phyloP scores from a whole-genome alignment of 2,888 invertebrate species.

The Augiades crinisus region DNA sequence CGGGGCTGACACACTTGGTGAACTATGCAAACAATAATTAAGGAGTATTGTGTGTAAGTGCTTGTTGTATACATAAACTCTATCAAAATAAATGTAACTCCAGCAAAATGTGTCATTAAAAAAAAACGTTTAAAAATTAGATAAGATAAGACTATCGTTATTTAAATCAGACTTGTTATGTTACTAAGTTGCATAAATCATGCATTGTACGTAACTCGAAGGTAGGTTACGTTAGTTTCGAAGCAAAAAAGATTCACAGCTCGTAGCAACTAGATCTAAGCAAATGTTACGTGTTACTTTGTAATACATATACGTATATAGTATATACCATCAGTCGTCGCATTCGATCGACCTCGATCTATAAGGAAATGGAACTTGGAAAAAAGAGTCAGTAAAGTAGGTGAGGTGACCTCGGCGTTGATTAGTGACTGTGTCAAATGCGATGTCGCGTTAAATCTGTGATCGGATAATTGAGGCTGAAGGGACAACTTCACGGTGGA shows the following conservation, averaged over 20 bases:
- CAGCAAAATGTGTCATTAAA: too few relatives aligned
- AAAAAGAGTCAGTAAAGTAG: constrained; percentile 36
- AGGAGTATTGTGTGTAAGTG: too few relatives aligned
- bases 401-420: constrained; percentile 43
- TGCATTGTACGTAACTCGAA: not conserved
- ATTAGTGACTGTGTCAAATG: constrained; percentile 49
- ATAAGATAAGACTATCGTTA: not conserved
- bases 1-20: constrained; percentile 18
- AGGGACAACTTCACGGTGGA: constrained; percentile 31
- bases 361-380: constrained; percentile 39
- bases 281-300: constrained; percentile 5
- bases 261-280: too few relatives aligned
- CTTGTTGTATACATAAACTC: too few relatives aligned
- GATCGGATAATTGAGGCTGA: constrained; percentile 24
- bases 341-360: constrained; percentile 39
- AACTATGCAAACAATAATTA: too few relatives aligned
- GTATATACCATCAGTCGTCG: constrained; percentile 2
- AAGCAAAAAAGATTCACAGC: constrained; percentile 1
- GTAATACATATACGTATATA: too few relatives aligned
- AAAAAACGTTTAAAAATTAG: too few relatives aligned
- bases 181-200: not conserved
- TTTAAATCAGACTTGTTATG: not conserved
- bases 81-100: too few relatives aligned
- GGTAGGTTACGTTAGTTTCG: not conserved
- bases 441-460: constrained; percentile 34